These are phyloP conservation scores for Argyra leucocephala DNA, from an alignment of 2,888 invertebrate species.

Conservation along the genomic window DNA sequence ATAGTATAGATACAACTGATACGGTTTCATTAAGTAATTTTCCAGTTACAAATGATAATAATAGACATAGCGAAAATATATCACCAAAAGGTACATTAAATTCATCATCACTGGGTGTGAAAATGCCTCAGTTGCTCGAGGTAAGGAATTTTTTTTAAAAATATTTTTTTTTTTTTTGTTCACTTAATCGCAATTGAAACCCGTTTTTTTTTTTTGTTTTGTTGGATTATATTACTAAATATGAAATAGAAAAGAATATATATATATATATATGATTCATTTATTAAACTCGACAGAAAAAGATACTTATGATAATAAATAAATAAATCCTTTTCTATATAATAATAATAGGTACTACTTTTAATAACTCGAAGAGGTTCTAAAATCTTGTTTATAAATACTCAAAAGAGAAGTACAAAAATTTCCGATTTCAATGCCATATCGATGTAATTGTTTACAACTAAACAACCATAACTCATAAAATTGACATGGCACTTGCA, in stretches of 20 bases:
- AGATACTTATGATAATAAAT: too few relatives aligned
- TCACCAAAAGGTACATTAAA: constrained; percentile 22
- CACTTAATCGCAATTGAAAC: too few relatives aligned
- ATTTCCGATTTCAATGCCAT: constrained; percentile 1
- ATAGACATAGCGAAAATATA: constrained; percentile 21
- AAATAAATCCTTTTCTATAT: too few relatives aligned
- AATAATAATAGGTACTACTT: too few relatives aligned
- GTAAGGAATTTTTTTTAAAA: constrained; percentile 41
- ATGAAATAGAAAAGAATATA: too few relatives aligned
- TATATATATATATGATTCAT: too few relatives aligned
- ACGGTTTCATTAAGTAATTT: constrained; percentile 21
- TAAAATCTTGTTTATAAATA: not conserved
- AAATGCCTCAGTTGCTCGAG: constrained; percentile 77
- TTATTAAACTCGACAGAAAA: too few relatives aligned
- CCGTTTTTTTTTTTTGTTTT: too few relatives aligned
- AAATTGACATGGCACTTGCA: constrained; percentile 1
- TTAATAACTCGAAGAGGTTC: too few relatives aligned
- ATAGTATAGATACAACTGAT: constrained; percentile 37
- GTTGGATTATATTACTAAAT: too few relatives aligned
- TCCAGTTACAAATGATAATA: constrained; percentile 12
- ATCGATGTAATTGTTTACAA: not conserved
- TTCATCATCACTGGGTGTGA: constrained; percentile 27
- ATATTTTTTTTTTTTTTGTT: constrained; percentile 7
- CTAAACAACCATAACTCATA: not conserved
- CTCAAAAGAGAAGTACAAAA: not conserved